Evolutionary conservation across 2,797 vertebrate species (phyloP), one percentile per base, ranked within the genome.

Genomic region (Lerista edwardsae): DNA sequence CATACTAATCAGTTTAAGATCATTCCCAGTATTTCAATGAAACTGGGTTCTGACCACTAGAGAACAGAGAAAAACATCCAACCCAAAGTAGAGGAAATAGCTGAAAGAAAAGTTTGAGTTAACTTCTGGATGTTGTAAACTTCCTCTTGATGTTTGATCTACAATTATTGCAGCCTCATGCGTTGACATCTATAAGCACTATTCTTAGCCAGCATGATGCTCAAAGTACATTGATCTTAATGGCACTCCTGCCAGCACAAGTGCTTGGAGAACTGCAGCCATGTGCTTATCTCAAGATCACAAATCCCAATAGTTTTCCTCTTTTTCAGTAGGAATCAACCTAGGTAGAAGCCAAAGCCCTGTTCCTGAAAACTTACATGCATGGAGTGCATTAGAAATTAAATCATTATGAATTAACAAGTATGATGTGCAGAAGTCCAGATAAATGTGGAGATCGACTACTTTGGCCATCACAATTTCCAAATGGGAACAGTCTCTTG

Each of bases 171-270:
- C 44, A 31, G 41, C 39, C 23, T 15, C 67, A 34, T 83, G 59
- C 17, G 67, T 47, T 75, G 81, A 75, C 44, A 83, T 55, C 72
- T 75, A 14, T 51, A 75, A 82, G 31, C 23, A 39, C 61, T 83
- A 31, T 44, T 67, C 61, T 23, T 74, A 67, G 72, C 31, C 61
- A 75, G 23, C 72, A 83, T 55, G 47, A 75, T 51, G 62, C 62
- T 67, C 62, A 19, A 29, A 55, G 61, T 31, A 55, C 31, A 75
- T 75, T 75, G 73, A 75, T 64, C 75, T 75, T 67, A 75, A 83
- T 39, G 62, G 55, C 25, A 57, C 19, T 64, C 44, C 72, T 83
- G 72, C 61, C 72, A 83, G 44, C 41, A 83, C 25, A 83, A 44
- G 31, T 47, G 61, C 64, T 75, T 75, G 34, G 61, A 83, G 72